Evolutionary conservation across 2,113 vertebrate genomes (phyloP), one percentile per base, ranked within the genome.

Genomic region (Chitala chitala): DNA sequence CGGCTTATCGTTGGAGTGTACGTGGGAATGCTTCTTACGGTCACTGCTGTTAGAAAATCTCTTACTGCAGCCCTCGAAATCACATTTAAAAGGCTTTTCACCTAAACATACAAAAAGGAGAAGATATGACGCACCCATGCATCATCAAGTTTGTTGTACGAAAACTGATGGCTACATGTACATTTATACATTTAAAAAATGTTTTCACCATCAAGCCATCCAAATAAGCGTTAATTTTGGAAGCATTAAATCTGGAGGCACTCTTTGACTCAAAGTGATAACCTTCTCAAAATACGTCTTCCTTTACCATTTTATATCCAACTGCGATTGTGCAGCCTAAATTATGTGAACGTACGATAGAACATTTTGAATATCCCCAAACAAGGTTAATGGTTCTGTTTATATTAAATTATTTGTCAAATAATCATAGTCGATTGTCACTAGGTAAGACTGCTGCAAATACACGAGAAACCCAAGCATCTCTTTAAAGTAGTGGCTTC

Each of bases 31-130:
- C 75, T 83, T 90, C 86, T 89, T 87, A 75, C 86, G 59, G 84
- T 90, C 87, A 68, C 83, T 85, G 85, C 87, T 90, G 85, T 89
- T 91, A 54, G 88, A 88, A 77, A 92, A 90, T 63, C 83, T 83
- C 82, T 88, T 88, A 79, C 81, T 87, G 83, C 86, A 90, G 81
- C 88, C 87, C 44, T 90, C 76, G 78, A 90, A 92, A 79, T 91
- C 90, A 38, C 88, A 90, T 81, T 86, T 86, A 83, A 92, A 92
- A 53, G 87, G 86, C 82, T 90, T 91, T 82, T 91, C 77, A 87
- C 90, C 90, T 90, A 85, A 84, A 89, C 70, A 78, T 83, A 81
- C 79, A 86, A 59, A 87, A 2, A 59, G 51, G 86, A 78, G 69
- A 75, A 75, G 82, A 80, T 87, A 24, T 22, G 4, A 24, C 13